phyloP scores from a whole-genome alignment of 2,888 invertebrate genomes.

The Elysia crispata region DNA sequence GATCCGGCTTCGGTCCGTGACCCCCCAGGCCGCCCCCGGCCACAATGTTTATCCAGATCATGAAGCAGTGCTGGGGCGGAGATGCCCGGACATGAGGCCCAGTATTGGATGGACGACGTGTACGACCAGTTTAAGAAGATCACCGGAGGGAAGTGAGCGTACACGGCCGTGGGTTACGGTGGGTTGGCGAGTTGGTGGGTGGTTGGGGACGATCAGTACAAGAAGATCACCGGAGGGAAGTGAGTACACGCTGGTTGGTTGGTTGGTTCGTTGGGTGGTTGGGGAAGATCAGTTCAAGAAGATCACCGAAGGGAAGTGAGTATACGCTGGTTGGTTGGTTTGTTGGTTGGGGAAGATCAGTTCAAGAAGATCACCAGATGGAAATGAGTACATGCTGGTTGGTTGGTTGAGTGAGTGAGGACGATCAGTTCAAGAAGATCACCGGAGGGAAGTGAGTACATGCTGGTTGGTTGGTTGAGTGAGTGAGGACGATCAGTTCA shows the following conservation, averaged over 20 bases:
- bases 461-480: too few relatives aligned
- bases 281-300: constrained; percentile 74
- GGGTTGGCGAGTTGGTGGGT: too few relatives aligned
- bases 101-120: constrained; percentile 74
- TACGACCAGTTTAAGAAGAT: constrained; percentile 76
- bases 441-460: constrained; percentile 76
- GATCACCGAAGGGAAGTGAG: constrained; percentile 77
- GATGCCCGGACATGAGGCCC: constrained; percentile 76
- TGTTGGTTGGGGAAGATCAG: too few relatives aligned
- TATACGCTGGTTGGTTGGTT: constrained; percentile 7
- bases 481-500: constrained; percentile 75
- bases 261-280: neutral
- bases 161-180: neutral
- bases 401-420: constrained; percentile 71
- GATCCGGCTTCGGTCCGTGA: constrained; percentile 94
- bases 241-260: too few relatives aligned
- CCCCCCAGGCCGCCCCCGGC: constrained; percentile 95
- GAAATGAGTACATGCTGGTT: too few relatives aligned
- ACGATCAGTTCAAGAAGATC: too few relatives aligned
- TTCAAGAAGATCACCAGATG: too few relatives aligned
- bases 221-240: too few relatives aligned
- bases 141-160: constrained; percentile 76
- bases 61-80: constrained; percentile 78
- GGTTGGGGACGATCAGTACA: too few relatives aligned
- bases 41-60: constrained; percentile 88